Evolutionary conservation across 2,888 invertebrate species (phyloP).

Genomic region (Oligia fasciuncula): DNA sequence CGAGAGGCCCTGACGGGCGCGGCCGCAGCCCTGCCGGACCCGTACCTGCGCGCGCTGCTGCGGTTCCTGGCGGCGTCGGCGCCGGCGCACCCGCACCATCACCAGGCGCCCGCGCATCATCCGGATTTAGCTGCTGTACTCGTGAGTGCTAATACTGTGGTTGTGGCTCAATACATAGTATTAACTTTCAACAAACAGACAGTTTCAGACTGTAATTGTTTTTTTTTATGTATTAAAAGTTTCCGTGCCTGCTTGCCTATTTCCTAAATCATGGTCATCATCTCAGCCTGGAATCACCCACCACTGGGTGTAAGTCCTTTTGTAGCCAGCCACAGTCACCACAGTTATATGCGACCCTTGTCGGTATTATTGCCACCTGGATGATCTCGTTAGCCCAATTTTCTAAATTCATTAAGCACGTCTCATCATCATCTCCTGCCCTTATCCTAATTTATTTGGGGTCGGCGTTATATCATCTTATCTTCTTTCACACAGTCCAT

Average conservation of each 20-base stretch:
- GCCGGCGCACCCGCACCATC: constrained; percentile 86
- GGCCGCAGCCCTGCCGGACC: constrained; percentile 95
- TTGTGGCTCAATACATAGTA: not conserved
- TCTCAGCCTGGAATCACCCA: not conserved
- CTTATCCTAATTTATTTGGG: not conserved
- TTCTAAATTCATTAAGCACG: not conserved
- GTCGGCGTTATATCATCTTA: too few relatives aligned
- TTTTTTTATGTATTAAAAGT: too few relatives aligned
- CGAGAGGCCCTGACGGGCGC: constrained; percentile 95
- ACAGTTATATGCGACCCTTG: not conserved
- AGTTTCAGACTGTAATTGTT: not conserved
- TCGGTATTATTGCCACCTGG: not conserved
- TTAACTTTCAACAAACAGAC: not conserved
- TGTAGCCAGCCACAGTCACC: not conserved
- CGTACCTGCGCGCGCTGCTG: constrained; percentile 97
- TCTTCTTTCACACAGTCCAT: too few relatives aligned
- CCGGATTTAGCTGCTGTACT: constrained; percentile 74
- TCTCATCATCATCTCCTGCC: not conserved
- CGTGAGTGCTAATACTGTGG: constrained; percentile 27
- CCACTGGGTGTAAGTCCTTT: not conserved
- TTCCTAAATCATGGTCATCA: not conserved
- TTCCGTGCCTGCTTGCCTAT: not conserved
- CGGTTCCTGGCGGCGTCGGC: constrained; percentile 95
- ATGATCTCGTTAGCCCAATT: not conserved
- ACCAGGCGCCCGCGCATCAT: constrained; percentile 81